These are phyloP conservation scores for Chloroceryle inda DNA, from an alignment of 2,797 vertebrate genomes.

Conservation along the genomic window DNA sequence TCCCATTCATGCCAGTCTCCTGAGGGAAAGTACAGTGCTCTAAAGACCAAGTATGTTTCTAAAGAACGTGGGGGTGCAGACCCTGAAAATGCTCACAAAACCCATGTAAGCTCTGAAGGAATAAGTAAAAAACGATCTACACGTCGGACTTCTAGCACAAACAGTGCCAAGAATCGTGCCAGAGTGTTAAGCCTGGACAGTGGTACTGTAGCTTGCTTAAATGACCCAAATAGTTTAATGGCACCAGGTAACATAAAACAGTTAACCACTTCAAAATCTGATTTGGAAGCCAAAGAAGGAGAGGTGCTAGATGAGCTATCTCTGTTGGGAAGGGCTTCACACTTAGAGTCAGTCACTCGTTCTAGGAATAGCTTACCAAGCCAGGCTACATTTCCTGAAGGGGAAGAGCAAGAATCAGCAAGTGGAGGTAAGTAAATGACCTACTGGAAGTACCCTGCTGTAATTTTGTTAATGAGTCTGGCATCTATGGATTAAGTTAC, in stretches of 20 bases:
- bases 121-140: constrained; percentile 87
- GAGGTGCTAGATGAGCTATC: constrained; percentile 97
- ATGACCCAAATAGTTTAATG: constrained; percentile 89
- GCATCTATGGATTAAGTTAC: background rate
- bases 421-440: constrained; percentile 85
- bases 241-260: constrained; percentile 89
- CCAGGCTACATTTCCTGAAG: constrained; percentile 91
- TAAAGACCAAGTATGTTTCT: constrained; percentile 85
- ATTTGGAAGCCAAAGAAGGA: constrained; percentile 99
- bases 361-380: constrained; percentile 97
- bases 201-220: constrained; percentile 93
- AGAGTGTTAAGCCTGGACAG: constrained; percentile 97
- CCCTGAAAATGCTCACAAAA: constrained; percentile 78
- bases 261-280: constrained; percentile 98
- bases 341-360: constrained; percentile 97
- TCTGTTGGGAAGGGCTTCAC: constrained; percentile 95
- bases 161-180: constrained; percentile 93
- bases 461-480: background rate
- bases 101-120: constrained; percentile 79
- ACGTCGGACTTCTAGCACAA: constrained; percentile 90
- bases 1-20: constrained; percentile 94
- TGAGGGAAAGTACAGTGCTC: constrained; percentile 87
- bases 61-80: constrained; percentile 78
- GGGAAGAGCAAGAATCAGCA: constrained; percentile 88
- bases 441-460: background rate